Conservation (phyloP, 2,797 vertebrate species). For the Neosilurus hyrtlii region DNA sequence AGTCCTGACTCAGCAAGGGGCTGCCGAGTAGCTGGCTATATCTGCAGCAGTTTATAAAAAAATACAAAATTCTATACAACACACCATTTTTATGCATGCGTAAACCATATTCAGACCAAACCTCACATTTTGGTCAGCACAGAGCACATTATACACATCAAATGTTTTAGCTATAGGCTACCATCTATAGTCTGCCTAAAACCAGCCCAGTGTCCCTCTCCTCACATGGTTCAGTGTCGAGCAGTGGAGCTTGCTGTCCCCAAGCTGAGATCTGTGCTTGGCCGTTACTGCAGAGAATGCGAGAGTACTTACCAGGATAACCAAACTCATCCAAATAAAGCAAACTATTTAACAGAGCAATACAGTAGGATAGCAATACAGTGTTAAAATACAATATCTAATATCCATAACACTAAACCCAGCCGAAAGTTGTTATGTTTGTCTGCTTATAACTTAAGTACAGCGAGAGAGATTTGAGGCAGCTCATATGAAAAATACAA, state of each 20-base stretch:
- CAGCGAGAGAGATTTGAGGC: not conserved
- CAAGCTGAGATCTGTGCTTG: conserved; percentile 3
- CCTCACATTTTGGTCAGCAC: conserved; percentile 6
- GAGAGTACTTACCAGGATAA: not conserved
- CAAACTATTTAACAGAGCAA: too few species aligned
- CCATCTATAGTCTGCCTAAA: not conserved
- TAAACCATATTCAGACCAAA: conserved; percentile 17
- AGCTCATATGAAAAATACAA: conserved; percentile 28
- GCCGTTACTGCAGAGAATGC: too few species aligned
- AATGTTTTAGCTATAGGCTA: not conserved
- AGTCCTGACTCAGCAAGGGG: conserved; percentile 29
- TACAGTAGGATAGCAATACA: not conserved
- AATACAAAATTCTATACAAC: not conserved
- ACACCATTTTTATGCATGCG: conserved; percentile 28
- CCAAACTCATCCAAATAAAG: not conserved
- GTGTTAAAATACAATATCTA: not conserved
- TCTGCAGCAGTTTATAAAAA: conserved; percentile 38
- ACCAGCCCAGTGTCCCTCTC: not conserved
- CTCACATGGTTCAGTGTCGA: conserved; percentile 21
- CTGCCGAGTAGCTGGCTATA: conserved; percentile 33
- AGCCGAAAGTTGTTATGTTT: not conserved
- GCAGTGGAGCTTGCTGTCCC: not conserved
- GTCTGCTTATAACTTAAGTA: not conserved
- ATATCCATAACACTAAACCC: not conserved
- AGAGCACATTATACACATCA: not conserved